Base-by-base conservation (phyloP, 2,797 vertebrate species). In the Sebastes wilsoni region DNA sequence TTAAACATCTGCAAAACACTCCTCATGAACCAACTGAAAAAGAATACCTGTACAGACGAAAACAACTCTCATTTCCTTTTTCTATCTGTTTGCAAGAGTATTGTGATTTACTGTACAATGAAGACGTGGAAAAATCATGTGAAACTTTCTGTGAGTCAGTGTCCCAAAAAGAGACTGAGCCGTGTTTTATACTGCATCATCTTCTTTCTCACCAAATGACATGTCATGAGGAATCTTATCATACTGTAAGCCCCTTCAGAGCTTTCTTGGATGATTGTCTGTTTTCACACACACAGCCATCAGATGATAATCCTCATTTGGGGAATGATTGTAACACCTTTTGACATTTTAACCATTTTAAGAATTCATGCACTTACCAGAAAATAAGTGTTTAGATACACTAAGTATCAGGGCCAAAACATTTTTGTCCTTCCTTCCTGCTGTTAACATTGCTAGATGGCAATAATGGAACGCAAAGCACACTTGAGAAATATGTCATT, bases 1-100 rank as follows among this genome's bases (percentile, higher is more conserved):
- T 98, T 97, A 97, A 97, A 64, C 94, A 92, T 83, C 83, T 86
- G 80, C 82, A 87, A 93, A 52, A 90, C 87, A 77, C 80, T 89
- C 88, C 76, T 89, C 72, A 75, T 75, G 52, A 68, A 23, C 79
- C 42, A 34, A 84, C 75, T 82, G 67, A 49, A 62, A 87, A 87
- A 80, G 23, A 87, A 84, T 54, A 88, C 72, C 64, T 93, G 91
- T 93, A 92, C 80, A 92, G 90, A 80, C 30, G 64, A 88, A 74
- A 80, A 69, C 34, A 54, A 49, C 49, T 32, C 49, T 54, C 62
- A 38, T 87, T 81, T 73, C 73, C 49, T 69, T 92, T 91, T 93
- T 91, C 38, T 93, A 85, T 93, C 86, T 88, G 91, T 94, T 94
- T 93, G 88, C 92, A 94, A 93, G 89, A 91, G 91, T 95, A 81